A percentile compares a stretch with the other conserved stretches of the same genome.
Conservation (phyloP, 2,113 vertebrate species). For the Bostrychus sinensis region DNA sequence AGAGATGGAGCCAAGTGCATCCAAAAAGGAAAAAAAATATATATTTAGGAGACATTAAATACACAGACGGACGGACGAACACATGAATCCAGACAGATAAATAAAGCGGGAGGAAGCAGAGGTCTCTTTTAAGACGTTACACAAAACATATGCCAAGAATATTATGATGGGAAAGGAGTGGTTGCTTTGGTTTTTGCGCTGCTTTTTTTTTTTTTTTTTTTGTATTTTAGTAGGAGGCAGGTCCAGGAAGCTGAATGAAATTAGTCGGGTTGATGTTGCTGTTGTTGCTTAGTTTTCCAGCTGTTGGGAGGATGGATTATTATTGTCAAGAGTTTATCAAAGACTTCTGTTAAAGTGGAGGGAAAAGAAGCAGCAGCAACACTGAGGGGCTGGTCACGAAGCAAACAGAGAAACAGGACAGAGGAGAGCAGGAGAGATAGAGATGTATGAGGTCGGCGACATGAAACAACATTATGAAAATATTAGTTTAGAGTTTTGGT, state of each 20-base stretch:
- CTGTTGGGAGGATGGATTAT: constrained; percentile 81
- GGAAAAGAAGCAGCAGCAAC: constrained; percentile 82
- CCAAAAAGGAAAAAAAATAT: constrained; percentile 77
- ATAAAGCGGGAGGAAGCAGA: constrained; percentile 77
- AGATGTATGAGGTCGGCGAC: constrained; percentile 37
- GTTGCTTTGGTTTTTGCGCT: constrained; percentile 62
- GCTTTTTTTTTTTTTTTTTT: constrained; percentile 26
- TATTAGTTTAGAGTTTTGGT: neutral
- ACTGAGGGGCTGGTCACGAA: constrained; percentile 79
- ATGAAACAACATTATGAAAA: constrained; percentile 16
- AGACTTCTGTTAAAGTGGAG: constrained; percentile 85
- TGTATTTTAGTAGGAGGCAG: constrained; percentile 88
- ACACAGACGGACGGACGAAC: constrained; percentile 52
- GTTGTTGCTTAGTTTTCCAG: constrained; percentile 85
- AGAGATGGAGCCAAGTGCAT: constrained; percentile 61
- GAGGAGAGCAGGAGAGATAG: constrained; percentile 17
- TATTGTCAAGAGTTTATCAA: constrained; percentile 53
- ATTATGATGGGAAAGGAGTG: constrained; percentile 65
- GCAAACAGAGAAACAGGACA: constrained; percentile 25
- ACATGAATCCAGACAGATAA: constrained; percentile 58
- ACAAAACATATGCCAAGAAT: constrained; percentile 77
- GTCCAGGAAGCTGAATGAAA: constrained; percentile 85
- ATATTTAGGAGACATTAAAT: constrained; percentile 73
- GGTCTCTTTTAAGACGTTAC: constrained; percentile 80
- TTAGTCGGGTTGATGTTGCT: constrained; percentile 82